Evolutionary conservation across 2,888 invertebrate genomes (phyloP).

Genomic region (Drosophila kuntzei): DNA sequence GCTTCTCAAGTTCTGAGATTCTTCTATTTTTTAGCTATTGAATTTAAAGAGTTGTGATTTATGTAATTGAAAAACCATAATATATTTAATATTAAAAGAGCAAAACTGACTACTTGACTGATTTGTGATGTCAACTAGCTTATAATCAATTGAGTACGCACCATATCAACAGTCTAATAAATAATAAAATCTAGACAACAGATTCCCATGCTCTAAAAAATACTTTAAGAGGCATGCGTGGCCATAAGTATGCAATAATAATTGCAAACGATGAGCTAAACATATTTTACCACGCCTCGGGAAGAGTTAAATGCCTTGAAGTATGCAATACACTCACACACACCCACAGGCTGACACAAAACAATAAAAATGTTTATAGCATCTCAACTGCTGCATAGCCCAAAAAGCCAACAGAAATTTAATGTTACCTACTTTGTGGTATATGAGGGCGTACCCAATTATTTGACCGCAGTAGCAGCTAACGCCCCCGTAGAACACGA

Average conservation of each 20-base stretch:
- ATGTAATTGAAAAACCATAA: too few species aligned
- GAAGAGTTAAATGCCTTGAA: slow-evolving; percentile 42
- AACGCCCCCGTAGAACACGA: slow-evolving; percentile 25
- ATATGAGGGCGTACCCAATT: slow-evolving; percentile 48
- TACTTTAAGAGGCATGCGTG: neutral
- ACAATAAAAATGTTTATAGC: slow-evolving; percentile 70
- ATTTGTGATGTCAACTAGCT: too few species aligned
- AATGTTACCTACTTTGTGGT: slow-evolving; percentile 34
- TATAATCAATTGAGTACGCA: neutral
- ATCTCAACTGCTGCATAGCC: slow-evolving; percentile 16
- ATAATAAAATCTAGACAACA: neutral
- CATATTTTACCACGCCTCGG: slow-evolving; percentile 23
- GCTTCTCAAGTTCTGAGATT: slow-evolving; percentile 48
- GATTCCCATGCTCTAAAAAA: slow-evolving; percentile 10
- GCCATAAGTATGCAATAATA: slow-evolving; percentile 69
- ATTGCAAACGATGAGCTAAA: slow-evolving; percentile 69
- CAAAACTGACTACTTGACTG: too few species aligned
- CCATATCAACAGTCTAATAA: neutral
- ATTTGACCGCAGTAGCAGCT: slow-evolving; percentile 59
- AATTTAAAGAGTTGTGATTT: slow-evolving; percentile 23
- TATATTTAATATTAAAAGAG: too few species aligned
- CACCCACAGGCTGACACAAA: slow-evolving; percentile 17
- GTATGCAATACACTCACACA: slow-evolving; percentile 1
- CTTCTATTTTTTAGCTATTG: slow-evolving; percentile 23
- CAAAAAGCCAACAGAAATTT: slow-evolving; percentile 29